Conservation (phyloP, 2,888 invertebrate species). For the Bombylius major region DNA sequence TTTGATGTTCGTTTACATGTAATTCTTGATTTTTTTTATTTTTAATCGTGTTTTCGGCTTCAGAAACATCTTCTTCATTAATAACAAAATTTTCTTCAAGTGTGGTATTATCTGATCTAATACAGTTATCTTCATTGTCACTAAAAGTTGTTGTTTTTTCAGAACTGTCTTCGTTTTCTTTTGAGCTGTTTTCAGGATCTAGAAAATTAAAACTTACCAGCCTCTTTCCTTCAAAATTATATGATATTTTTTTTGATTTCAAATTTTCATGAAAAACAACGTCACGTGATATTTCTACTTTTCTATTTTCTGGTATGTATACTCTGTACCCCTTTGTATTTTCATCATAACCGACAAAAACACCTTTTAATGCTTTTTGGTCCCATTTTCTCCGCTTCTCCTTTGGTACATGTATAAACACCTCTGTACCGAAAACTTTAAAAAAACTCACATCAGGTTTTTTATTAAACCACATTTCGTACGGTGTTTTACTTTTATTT, state of each 20-base stretch:
- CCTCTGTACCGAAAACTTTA: conserved; percentile 28
- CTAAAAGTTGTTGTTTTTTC: no score
- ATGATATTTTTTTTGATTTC: no score
- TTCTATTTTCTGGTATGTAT: conserved; percentile 7
- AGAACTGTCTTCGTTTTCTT: no score
- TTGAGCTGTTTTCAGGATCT: no score
- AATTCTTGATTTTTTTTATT: not conserved
- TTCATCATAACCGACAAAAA: conserved; percentile 24
- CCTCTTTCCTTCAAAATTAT: no score
- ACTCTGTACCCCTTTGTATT: conserved; percentile 20
- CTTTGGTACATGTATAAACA: conserved; percentile 25
- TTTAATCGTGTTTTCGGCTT: not conserved
- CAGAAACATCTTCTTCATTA: not conserved
- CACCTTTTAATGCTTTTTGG: conserved; percentile 19
- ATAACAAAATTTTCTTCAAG: not conserved
- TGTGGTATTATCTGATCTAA: no score
- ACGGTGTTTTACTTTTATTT: conserved; percentile 19
- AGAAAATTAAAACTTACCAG: no score
- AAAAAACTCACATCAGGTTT: conserved; percentile 5
- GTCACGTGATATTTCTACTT: conserved; percentile 11
- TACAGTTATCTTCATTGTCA: not conserved
- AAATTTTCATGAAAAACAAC: conserved; percentile 3
- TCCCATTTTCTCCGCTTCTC: conserved; percentile 24
- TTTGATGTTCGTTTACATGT: not conserved
- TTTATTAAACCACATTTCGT: conserved; percentile 24